Base-by-base conservation (phyloP, 2,113 vertebrate genomes). In the Chelonoidis abingdonii region DNA sequence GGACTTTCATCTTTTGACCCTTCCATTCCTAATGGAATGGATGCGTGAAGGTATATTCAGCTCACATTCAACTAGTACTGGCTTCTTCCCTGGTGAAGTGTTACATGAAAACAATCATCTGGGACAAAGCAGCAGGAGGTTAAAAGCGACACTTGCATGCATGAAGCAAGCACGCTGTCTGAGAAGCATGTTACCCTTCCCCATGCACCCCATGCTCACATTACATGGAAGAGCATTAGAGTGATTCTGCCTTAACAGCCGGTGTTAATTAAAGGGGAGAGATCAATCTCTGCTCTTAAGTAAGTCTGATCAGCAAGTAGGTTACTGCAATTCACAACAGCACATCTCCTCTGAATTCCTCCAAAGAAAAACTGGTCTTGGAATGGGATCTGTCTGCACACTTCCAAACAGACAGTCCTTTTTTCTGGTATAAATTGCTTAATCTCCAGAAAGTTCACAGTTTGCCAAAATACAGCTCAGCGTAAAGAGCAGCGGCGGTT, bases 251-350 rank as follows among this genome's bases (percentile, higher is more conserved):
- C 86, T 83, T 87, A 87, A 84, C 79, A 53, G 76, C 89, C 29
- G 72, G 53, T 87, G 57, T 88, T 85, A 84, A 88, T 88, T 94
- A 88, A 94, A 31, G 31, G 44, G 65, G 69, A 91, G 54, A 95
- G 84, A 94, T 79, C 93, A 89, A 92, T 86, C 54, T 69, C 65
- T 79, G 89, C 85, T 81, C 83, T 89, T 87, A 78, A 91, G 90
- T 47, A 75, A 50, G 83, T 84, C 83, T 76, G 84, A 85, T 94
- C 81, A 87, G 88, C 82, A 86, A 89, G 65, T 10, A 57, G 54
- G 57, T 87, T 78, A 83, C 72, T 86, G 88, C 88, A 87, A 69
- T 78, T 83, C 84, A 87, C 91, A 80, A 44, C 41, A 12, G 86
- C 81, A 89, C 54, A 59, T 56, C 35, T 83, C 86, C 53, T 62